phyloP scores from a whole-genome alignment of 2,113 vertebrate species.

The Anarhynchus alexandrinus region DNA sequence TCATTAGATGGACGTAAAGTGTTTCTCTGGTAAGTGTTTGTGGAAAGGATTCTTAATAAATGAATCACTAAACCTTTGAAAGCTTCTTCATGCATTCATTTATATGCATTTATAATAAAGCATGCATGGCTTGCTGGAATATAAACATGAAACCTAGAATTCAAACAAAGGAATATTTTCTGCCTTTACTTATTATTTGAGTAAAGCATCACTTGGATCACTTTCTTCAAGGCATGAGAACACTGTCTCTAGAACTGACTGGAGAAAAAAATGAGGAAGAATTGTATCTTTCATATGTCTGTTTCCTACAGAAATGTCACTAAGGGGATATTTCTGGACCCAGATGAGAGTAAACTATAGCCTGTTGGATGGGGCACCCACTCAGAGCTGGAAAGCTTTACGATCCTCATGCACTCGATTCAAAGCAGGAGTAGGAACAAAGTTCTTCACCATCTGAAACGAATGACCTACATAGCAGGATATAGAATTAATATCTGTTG shows the following conservation, averaged over 20 bases:
- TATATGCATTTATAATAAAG: background rate
- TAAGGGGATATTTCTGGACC: background rate
- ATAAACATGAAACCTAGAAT: background rate
- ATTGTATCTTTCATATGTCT: background rate
- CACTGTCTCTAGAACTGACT: background rate
- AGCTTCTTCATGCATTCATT: background rate
- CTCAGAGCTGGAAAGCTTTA: background rate
- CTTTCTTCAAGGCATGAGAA: background rate
- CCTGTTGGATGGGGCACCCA: background rate
- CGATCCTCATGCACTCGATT: rapidly evolving
- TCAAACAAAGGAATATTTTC: background rate
- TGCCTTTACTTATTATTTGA: background rate
- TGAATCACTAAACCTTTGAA: background rate
- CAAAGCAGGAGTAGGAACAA: background rate
- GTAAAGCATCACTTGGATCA: background rate
- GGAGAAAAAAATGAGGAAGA: background rate
- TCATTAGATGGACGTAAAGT: constrained; percentile 19
- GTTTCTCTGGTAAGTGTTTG: background rate
- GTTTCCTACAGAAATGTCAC: background rate
- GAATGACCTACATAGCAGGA: background rate
- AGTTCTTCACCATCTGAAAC: background rate
- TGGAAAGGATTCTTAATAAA: constrained; percentile 9
- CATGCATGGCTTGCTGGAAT: background rate
- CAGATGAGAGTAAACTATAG: background rate
- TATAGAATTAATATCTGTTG: background rate